Evolutionary conservation across 2,888 invertebrate species (phyloP), one percentile per base, ranked within the genome.

Genomic region (Zygothrica quintamaculata): DNA sequence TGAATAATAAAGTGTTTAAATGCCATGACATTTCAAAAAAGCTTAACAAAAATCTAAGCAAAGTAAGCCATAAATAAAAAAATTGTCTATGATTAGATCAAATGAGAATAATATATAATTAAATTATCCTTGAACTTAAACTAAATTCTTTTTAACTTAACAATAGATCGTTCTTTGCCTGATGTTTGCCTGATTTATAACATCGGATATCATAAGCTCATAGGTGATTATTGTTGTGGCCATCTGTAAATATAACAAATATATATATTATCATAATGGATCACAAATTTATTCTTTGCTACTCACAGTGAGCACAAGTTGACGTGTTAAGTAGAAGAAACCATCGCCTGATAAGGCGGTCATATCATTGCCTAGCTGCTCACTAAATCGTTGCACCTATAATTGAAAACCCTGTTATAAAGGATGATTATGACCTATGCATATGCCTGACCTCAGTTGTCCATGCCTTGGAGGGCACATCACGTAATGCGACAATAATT

Each of bases 211-310:
- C 53, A 94, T 93, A n/a, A 94, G 91, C 86, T 94, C 94, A 71
- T 94, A 94, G 25, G 94, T 94, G n/a, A 93, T 91, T 56, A 94
- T 93, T 8, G 93, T 93, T 18, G 93, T 93, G 46, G 93, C 93
- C 66, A 93, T 92, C 93, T 93, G 39, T 1, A 4, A 2, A 0
- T 16, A 1, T 4, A 7, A 6, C 4, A 5, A 9, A n/a, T n/a
- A n/a, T n/a, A n/a, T n/a, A n/a, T n/a, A n/a, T n/a, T n/a, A n/a
- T n/a, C n/a, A n/a, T n/a, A n/a, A n/a, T n/a, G n/a, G n/a, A n/a
- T n/a, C n/a, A n/a, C n/a, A n/a, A n/a, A 2, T 5, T 12, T 26
- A 0, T 0, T 1, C 3, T 0, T 6, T 9, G n/a, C n/a, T 5
- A 66, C 82, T 74, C 52, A 90, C 90, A 51, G 88, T 84, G 15